A percentile compares a stretch with the other conserved stretches of the same genome.
These are phyloP conservation scores for Spodoptera littoralis DNA, from an alignment of 2,888 invertebrate genomes.

Conservation along the genomic window DNA sequence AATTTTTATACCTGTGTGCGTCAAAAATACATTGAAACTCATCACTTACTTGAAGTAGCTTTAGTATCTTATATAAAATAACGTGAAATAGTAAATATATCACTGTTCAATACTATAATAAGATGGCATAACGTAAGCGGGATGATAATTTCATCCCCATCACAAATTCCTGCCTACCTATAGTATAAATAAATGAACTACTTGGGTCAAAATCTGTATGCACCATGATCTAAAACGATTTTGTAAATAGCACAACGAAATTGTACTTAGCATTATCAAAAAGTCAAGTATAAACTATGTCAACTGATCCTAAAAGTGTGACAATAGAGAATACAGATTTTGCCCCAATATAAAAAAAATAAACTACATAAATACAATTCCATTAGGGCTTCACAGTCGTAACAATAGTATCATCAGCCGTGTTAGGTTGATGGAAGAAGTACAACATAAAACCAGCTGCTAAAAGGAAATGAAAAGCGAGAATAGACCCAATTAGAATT, in stretches of 20 bases:
- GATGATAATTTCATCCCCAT: constrained; percentile 13
- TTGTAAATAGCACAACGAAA: no score
- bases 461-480: constrained; percentile 93
- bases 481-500: constrained; percentile 88
- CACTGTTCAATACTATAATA: constrained; percentile 33
- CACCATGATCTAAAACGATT: not conserved
- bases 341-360: not conserved
- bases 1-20: constrained; percentile 11
- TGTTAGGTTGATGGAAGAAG: constrained; percentile 91
- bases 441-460: constrained; percentile 96
- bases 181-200: constrained; percentile 8
- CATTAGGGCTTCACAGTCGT: constrained; percentile 59
- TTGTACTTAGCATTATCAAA: no score
- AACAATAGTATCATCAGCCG: constrained; percentile 36
- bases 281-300: not conserved
- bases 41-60: constrained; percentile 14
- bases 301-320: not conserved
- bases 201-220: constrained; percentile 11
- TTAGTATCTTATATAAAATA: constrained; percentile 6
- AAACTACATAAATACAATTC: constrained; percentile 25
- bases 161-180: constrained; percentile 20
- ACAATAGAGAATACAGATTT: constrained; percentile 4
- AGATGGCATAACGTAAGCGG: constrained; percentile 12
- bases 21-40: constrained; percentile 13
- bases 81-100: constrained; percentile 17